phyloP scores from a whole-genome alignment of 2,888 invertebrate genomes.

The Panzeria rudis region DNA sequence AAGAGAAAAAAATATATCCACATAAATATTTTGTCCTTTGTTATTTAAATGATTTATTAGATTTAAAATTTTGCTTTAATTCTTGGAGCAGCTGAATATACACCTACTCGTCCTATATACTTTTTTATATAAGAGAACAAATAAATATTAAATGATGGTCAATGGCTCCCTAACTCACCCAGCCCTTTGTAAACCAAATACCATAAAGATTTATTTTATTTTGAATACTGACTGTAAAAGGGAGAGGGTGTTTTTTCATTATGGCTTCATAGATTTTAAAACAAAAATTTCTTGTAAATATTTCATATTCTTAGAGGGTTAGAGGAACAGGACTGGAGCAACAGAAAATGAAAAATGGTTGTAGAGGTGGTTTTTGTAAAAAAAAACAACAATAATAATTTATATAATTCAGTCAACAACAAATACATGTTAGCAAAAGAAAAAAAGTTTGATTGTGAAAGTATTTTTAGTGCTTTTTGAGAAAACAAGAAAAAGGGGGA shows the following conservation, averaged over 20 bases:
- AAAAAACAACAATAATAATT: conserved; percentile 7
- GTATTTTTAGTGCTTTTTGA: neutral
- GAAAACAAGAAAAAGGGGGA: neutral
- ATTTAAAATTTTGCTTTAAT: conserved; percentile 21
- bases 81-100: neutral
- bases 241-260: neutral
- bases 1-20: too few relatives aligned
- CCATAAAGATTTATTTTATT: neutral
- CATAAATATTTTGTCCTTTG: conserved; percentile 32
- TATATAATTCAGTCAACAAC: too few relatives aligned
- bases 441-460: neutral
- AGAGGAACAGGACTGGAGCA: neutral
- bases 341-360: neutral
- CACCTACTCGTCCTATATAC: neutral
- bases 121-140: neutral
- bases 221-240: neutral
- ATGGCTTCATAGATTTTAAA: neutral
- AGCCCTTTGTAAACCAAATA: neutral
- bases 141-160: conserved; percentile 22
- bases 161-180: neutral
- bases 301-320: neutral
- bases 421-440: too few relatives aligned
- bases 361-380: neutral
- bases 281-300: neutral
- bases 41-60: conserved; percentile 52